These are phyloP conservation scores for Pseudorectes ferrugineus DNA, from an alignment of 2,113 vertebrate species.

Conservation along the genomic window DNA sequence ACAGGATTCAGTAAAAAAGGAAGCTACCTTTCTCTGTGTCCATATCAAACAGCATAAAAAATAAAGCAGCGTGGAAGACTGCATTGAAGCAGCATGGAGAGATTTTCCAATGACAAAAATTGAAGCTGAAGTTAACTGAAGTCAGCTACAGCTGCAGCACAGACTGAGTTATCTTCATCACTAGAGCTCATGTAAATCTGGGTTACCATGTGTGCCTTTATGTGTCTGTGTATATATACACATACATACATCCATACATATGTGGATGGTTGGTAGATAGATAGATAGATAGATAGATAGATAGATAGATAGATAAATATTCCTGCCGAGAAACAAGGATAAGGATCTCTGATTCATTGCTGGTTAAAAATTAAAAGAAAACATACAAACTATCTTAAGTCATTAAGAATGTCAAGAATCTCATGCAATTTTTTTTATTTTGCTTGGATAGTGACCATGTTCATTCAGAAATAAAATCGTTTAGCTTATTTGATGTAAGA, in stretches of 20 bases:
- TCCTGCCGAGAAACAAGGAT: background rate
- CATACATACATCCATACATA: no score
- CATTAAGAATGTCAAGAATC: background rate
- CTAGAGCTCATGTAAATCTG: background rate
- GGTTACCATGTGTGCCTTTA: background rate
- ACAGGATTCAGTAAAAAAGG: background rate
- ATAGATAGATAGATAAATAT: background rate
- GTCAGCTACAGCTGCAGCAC: background rate
- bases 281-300: background rate
- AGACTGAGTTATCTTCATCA: background rate
- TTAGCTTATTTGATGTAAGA: background rate
- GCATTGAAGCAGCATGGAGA: background rate
- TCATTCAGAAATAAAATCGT: background rate
- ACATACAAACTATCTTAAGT: background rate
- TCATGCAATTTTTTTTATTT: background rate
- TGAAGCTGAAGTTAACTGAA: background rate
- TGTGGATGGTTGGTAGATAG: background rate
- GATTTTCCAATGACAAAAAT: background rate
- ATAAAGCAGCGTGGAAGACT: background rate
- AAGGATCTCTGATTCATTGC: background rate
- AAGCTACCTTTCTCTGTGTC: background rate
- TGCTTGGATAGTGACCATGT: background rate
- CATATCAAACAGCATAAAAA: background rate
- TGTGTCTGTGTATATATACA: fast-evolving
- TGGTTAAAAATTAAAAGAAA: background rate